Base-by-base conservation (phyloP, 2,888 invertebrate species). In the Bhutanitis thaidina region DNA sequence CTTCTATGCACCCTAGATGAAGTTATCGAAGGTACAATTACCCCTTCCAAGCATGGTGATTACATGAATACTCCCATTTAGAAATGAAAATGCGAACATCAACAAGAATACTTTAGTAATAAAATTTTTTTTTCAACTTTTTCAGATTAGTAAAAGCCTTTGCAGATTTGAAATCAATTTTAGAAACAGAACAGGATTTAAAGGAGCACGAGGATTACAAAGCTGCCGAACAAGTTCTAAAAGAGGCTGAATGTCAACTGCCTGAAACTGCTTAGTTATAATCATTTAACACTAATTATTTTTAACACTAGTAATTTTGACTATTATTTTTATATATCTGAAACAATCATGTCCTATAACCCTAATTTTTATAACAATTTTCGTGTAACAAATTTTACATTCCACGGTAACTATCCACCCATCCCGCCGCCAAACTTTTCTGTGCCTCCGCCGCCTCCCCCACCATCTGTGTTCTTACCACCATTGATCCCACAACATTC, bases 151-250 rank as follows among this genome's bases (percentile, higher is more conserved):
- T 90, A 37, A 94, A 93, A 78, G 97, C 97, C 35, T 93, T 90
- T 65, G 92, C 93, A 35, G 95, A 97, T 55, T 90, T 98, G 40
- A 93, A 94, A 70, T 91, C 90, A 41, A 92, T 94, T 46, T 71
- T 97, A 52, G 92, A 93, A 52, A 91, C 91, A 1, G 97, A 97
- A 74, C 86, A 91, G 70, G 96, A 97, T 69, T 90, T 97, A n/a
- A 92, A 93, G 69, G 94, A 94, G 57, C 79, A 91, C 13, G 93
- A 93, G 67, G 94, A 94, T 53, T 97, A 94, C 66, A 71, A 79
- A 25, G 83, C 92, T 7, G 97, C 97, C 0, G 69, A 91, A 54
- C 90, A 92, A 75, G 86, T 93, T 10, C 75, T 97, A 3, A 91
- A 91, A 61, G 95, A 93, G 53, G 93, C 94, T 1, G 91, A 93